Evolutionary conservation across 1,140 invertebrate genomes (phyloP).

Genomic region (Hylaeus volcanicus): DNA sequence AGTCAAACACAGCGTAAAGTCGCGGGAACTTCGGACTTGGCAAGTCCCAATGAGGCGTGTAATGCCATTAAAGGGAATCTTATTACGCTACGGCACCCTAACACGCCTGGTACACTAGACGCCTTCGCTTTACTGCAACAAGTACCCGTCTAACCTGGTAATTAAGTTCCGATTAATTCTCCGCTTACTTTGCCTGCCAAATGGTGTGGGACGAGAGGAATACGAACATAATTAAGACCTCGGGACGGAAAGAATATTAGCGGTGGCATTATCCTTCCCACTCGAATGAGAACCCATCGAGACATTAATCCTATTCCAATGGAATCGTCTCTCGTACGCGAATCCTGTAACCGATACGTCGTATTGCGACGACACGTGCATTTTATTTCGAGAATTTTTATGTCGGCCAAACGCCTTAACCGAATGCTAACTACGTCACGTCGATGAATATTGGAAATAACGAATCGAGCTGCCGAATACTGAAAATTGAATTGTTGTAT

Average conservation of each 20-base stretch:
- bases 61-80: slow-evolving; percentile 81
- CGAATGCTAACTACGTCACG: neutral
- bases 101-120: slow-evolving; percentile 65
- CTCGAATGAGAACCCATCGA: slow-evolving; percentile 22
- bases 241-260: slow-evolving; percentile 30
- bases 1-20: slow-evolving; percentile 78
- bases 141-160: slow-evolving; percentile 73
- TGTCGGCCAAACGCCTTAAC: slow-evolving; percentile 3
- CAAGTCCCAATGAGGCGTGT: slow-evolving; percentile 81
- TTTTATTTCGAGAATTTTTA: neutral
- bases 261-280: neutral
- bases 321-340: slow-evolving; percentile 17
- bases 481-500: no score
- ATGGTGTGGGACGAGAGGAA: slow-evolving; percentile 61
- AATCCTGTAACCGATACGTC: slow-evolving; percentile 12
- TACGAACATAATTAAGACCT: slow-evolving; percentile 62
- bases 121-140: slow-evolving; percentile 74
- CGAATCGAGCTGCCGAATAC: slow-evolving; percentile 9
- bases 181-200: slow-evolving; percentile 71
- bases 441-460: neutral
- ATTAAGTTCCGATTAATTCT: slow-evolving; percentile 77
- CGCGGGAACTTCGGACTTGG: slow-evolving; percentile 76
- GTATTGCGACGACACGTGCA: slow-evolving; percentile 14
- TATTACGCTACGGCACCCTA: slow-evolving; percentile 75
- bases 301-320: slow-evolving; percentile 35